Evolutionary conservation across 2,888 invertebrate species (phyloP), one percentile per base, ranked within the genome.

Genomic region (Exephanes ischioxanthus): DNA sequence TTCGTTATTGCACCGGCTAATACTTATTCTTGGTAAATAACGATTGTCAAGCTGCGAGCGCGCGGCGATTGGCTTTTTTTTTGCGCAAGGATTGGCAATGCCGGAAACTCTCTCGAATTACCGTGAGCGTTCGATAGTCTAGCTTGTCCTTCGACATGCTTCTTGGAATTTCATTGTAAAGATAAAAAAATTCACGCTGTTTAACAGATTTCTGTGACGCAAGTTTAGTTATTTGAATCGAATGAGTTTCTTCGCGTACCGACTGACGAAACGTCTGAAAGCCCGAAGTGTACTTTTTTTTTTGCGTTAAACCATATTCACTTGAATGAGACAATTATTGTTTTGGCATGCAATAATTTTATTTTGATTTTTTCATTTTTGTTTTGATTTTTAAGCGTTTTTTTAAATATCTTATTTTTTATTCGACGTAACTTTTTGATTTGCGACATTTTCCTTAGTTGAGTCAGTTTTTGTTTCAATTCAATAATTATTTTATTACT

Each of bases 1-100:
- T 77, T 68, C 70, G 45, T 86, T 86, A 83, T 76, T 51, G 77
- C 72, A 37, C 45, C 3, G 26, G 30, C 26, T 68, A 9, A 72
- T 77, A 51, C 83, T 76, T 80, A 83, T 86, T 77, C 77, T 68
- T 66, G 80, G 51, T 61, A 80, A 86, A 77, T 86, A 83, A 83
- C 67, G 76, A 80, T 80, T 67, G 78, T 61, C 37, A 53, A 80
- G 9, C 53, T 71, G 16, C 37, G 7, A 33, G n/a, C 30, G 61
- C 58, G 63, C 37, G 26, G 30, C 7, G 16, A 48, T 48, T 48
- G 14, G 55, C 11, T 3, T 51, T 76, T 45, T 33, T 33, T 70
- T n/a, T 41, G 19, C 48, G 22, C 4, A 41, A 19, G 51, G 11
- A 48, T 76, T 33, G 58, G 48, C 80, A 66, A 48, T 73, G 72